Evolutionary conservation across 2,888 invertebrate genomes (phyloP), one percentile per base, ranked within the genome.

Genomic region (Scaptomyza flava): DNA sequence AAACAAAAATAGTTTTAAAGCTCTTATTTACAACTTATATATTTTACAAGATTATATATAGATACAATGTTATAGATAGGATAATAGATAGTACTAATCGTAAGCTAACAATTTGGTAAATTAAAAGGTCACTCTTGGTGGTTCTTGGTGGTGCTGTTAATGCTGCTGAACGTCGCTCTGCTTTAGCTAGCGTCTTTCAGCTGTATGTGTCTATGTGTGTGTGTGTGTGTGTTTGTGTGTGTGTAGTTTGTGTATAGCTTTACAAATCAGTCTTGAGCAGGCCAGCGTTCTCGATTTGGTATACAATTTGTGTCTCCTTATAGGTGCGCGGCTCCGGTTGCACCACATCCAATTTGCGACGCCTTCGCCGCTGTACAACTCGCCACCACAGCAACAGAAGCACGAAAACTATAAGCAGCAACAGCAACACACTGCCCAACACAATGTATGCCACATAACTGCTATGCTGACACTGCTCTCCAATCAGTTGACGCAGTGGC

Each of bases 261-360:
- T 89, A 92, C 83, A 96, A 94, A 92, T 96, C 96, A 77, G 96
- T 96, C 76, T 96, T 96, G 65, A 96, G 93, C 50, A 96, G 94
- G 91, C 96, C 96, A 46, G 96, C 95, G 91, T 95, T 94, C 93
- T 97, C 97, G 77, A 96, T 95, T 90, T 97, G 95, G 87, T 97
- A 96, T 91, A 96, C 95, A 83, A 97, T 94, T 92, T 97, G 96
- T 9, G 97, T 97, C 92, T 97, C 96, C 87, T 95, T 94, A 90
- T 97, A 97, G 14, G 96, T 95, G 88, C 96, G 94, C 1, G 96
- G 95, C 81, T 96, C 96, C 0, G 97, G 96, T 87, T 96, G 94
- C 54, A 97, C 95, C 91, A 96, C 93, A 89, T 94, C 94, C 79
- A 95, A 77, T 74, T 92, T 91, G 87, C 93, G 94, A 91, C 94